Percentiles rank a stretch among this genome's conserved stretches.
Evolutionary conservation across 2,797 vertebrate species (phyloP).

Genomic region (Phalloptychus januarius): DNA sequence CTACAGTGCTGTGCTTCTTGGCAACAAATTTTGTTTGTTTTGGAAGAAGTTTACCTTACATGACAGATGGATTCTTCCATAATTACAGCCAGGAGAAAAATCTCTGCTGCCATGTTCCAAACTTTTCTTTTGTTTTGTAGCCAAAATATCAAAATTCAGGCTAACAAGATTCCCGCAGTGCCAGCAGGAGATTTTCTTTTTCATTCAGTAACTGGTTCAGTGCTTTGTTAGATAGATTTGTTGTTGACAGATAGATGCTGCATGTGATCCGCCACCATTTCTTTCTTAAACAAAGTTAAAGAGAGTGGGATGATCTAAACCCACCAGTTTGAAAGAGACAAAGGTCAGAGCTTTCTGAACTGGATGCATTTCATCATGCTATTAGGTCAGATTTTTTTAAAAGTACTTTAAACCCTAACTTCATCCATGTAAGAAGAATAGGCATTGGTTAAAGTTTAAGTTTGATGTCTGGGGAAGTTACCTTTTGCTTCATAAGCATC

Average conservation of each 20-base stretch:
- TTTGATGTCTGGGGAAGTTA: neutral
- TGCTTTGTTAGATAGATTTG: neutral
- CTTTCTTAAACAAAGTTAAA: neutral
- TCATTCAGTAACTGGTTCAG: slow-evolving; percentile 4
- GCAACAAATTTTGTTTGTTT: slow-evolving; percentile 2
- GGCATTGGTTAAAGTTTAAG: neutral
- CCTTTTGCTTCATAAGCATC: neutral
- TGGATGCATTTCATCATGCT: neutral
- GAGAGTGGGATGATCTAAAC: neutral
- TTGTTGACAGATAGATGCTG: neutral
- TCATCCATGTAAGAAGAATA: neutral
- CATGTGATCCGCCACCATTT: neutral
- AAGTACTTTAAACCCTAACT: neutral
- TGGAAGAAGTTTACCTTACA: slow-evolving; percentile 6
- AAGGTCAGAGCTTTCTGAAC: neutral
- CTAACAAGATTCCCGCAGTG: neutral
- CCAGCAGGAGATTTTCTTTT: neutral
- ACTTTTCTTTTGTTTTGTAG: slow-evolving; percentile 14
- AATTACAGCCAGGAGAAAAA: slow-evolving; percentile 5
- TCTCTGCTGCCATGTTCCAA: neutral
- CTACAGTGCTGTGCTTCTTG: neutral
- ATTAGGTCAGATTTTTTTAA: neutral
- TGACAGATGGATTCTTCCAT: neutral
- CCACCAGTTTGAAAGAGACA: neutral
- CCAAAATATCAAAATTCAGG: slow-evolving; percentile 9